Base-by-base conservation (phyloP, 1,140 invertebrate genomes). In the Aphidius gifuensis region DNA sequence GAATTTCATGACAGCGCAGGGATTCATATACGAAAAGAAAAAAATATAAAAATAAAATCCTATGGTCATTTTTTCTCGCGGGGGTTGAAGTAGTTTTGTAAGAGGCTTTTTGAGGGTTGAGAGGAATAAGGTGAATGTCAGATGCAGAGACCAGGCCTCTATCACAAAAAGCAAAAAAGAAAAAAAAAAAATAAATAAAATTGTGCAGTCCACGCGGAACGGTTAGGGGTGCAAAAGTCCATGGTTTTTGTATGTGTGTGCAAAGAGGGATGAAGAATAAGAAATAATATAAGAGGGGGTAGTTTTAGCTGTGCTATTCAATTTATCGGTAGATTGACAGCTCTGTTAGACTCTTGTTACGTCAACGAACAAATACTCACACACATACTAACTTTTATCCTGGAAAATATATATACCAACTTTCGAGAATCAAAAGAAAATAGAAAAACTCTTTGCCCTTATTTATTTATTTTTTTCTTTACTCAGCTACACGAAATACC, bases 321-420 rank as follows among this genome's bases (percentile, higher is more conserved):
- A 74, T 74, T 74, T 74, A 74, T 74, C 70, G 72, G 67, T 64
- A 68, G 72, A 74, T 74, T 74, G 73, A 74, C 73, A 74, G 72
- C 73, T 74, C 73, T 74, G 73, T 74, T 74, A 74, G 72, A 69
- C 68, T 67, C 72, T 74, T 72, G 71, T 73, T 74, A 74, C 72
- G 70, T 67, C 63, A 39, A 57, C 66, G 64, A 58, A 57, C 58
- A 64, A 55, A 46, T 47, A 16, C 50, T 58, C 45, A 64, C 66
- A 68, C 67, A 62, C 61, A 64, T 68, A 58, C 54, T 4, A 32
- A 4, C 60, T 60, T 62, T 9, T 7, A 39, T 8, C 51, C 51
- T 7, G 46, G 40, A 58, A 58, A n/a, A 48, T 8, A 48, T 32
- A 47, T 48, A 39, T 32, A 32, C 4, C 23, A 32, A 32, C 4